phyloP scores from a whole-genome alignment of 1,140 invertebrate species.

The Drosophila murphyi region DNA sequence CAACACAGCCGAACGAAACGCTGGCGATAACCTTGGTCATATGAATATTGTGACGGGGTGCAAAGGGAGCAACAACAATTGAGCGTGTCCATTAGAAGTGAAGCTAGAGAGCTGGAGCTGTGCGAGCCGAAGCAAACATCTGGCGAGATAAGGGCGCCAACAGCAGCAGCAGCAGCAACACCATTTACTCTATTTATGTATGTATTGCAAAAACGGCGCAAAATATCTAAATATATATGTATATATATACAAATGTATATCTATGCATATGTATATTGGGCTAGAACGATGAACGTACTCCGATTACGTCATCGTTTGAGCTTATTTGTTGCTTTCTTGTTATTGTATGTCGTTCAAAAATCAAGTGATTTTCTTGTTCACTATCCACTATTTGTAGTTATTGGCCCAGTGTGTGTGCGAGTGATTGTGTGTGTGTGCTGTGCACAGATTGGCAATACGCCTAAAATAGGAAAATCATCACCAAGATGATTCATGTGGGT shows the following conservation, averaged over 20 bases:
- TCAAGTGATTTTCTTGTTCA: slow-evolving; percentile 47
- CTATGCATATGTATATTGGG: slow-evolving; percentile 11
- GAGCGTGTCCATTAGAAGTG: slow-evolving; percentile 33
- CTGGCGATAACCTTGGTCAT: slow-evolving; percentile 42
- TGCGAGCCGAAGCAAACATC: slow-evolving; percentile 59
- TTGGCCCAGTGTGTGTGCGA: slow-evolving; percentile 31
- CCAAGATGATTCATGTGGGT: slow-evolving; percentile 87
- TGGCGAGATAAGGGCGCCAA: slow-evolving; percentile 69
- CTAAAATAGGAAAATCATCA: slow-evolving; percentile 48
- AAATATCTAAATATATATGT: not conserved
- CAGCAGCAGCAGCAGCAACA: not conserved
- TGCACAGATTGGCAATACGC: slow-evolving; percentile 21
- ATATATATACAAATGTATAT: slow-evolving; percentile 1
- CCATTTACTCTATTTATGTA: slow-evolving; percentile 16
- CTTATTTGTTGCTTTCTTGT: slow-evolving; percentile 28
- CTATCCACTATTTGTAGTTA: slow-evolving; percentile 41
- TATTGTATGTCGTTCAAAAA: slow-evolving; percentile 41
- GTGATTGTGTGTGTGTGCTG: not conserved
- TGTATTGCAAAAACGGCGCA: slow-evolving; percentile 59
- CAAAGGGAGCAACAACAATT: slow-evolving; percentile 21
- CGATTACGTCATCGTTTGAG: slow-evolving; percentile 75
- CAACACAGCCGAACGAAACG: slow-evolving; percentile 1
- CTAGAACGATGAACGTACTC: slow-evolving; percentile 56
- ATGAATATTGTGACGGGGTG: slow-evolving; percentile 14
- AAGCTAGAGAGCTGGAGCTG: slow-evolving; percentile 35